phyloP scores from a whole-genome alignment of 2,888 invertebrate genomes.

The Clanis bilineata region DNA sequence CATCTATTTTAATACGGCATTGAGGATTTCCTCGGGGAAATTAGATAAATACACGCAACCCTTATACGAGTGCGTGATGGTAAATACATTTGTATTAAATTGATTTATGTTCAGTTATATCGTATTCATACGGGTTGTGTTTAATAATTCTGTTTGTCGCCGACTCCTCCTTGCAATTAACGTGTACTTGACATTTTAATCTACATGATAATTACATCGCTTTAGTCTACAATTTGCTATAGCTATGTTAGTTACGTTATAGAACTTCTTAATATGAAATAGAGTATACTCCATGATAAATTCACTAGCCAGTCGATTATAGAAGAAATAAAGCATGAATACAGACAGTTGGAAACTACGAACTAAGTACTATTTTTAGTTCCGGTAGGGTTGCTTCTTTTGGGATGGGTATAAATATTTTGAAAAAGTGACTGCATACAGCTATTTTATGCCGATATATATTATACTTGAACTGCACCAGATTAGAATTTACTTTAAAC shows the following conservation, averaged over 20 bases:
- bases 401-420: no score
- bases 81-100: slow-evolving; percentile 2
- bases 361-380: background rate
- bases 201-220: background rate
- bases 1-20: slow-evolving; percentile 11
- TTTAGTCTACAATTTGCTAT: no score
- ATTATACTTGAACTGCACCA: no score
- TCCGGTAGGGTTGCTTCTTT: background rate
- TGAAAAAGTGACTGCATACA: no score
- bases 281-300: background rate
- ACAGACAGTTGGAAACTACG: background rate
- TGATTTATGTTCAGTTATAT: background rate
- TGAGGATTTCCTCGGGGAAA: slow-evolving; percentile 12
- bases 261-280: no score
- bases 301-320: background rate
- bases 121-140: background rate
- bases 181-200: background rate
- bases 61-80: slow-evolving; percentile 1
- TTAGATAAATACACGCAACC: slow-evolving; percentile 11
- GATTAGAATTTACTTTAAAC: no score
- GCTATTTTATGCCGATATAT: no score
- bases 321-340: background rate
- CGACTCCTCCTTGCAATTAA: background rate
- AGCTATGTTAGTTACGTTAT: no score
- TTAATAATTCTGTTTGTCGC: background rate